Percentiles rank a stretch among this genome's conserved stretches.
Evolutionary conservation across 2,797 vertebrate genomes (phyloP).

Genomic region (Chrysocyon brachyurus): DNA sequence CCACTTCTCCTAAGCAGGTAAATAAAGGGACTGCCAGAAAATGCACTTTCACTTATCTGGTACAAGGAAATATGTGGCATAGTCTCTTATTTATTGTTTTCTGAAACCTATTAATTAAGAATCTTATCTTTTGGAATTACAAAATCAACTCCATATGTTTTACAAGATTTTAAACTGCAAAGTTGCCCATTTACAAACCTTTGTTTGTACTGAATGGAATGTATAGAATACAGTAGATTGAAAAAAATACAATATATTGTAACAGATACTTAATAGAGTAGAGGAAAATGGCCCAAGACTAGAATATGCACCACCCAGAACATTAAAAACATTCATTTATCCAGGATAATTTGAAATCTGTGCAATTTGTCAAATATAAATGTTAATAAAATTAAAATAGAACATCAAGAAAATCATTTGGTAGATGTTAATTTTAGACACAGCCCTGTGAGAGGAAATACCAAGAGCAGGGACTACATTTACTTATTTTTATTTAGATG

Average conservation of each 20-base stretch:
- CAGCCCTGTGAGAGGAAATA: neutral
- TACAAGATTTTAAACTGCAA: neutral
- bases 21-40: neutral
- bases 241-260: neutral
- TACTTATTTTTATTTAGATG: neutral
- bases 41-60: neutral
- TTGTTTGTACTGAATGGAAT: neutral
- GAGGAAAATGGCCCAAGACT: neutral
- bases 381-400: neutral
- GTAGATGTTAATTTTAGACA: neutral
- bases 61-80: neutral
- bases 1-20: neutral
- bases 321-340: neutral
- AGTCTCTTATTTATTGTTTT: neutral
- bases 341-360: neutral
- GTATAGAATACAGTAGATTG: neutral
- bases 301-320: neutral
- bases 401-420: neutral
- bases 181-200: neutral
- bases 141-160: constrained; percentile 4
- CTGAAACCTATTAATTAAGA: neutral
- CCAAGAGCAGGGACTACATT: neutral
- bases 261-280: neutral
- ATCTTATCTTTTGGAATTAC: neutral
- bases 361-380: neutral